Evolutionary conservation across 35 echinoderm and acorn worm genomes (phyloP).

Genomic region (Anneissia japonica): DNA sequence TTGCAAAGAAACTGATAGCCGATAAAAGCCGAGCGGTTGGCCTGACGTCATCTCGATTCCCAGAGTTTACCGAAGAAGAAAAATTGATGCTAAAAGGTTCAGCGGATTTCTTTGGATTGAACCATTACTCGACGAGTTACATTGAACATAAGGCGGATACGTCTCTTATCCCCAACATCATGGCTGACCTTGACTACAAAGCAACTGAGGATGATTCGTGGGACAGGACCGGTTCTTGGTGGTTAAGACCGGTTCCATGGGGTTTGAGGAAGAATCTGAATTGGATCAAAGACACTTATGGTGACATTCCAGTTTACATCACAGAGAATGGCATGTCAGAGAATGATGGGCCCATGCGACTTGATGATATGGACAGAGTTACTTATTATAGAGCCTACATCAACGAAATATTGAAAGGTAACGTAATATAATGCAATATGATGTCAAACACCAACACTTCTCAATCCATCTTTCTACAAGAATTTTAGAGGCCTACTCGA

Average conservation of each 20-base stretch:
- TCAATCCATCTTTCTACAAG: no score
- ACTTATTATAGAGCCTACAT: constrained; percentile 74
- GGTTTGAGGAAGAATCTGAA: constrained; percentile 56
- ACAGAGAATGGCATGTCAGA: constrained; percentile 93
- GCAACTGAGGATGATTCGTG: constrained; percentile 24
- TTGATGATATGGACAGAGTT: constrained; percentile 49
- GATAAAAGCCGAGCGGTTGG: constrained; percentile 33
- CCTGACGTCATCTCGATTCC: constrained; percentile 38
- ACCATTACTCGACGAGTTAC: constrained; percentile 62
- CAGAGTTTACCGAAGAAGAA: constrained; percentile 61
- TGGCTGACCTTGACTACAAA: constrained; percentile 40
- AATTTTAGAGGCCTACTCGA: no score
- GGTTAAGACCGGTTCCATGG: constrained; percentile 74
- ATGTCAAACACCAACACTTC: no score
- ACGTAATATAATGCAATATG: no score
- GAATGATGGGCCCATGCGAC: constrained; percentile 37
- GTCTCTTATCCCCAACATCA: constrained; percentile 38
- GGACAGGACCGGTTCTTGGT: constrained; percentile 42
- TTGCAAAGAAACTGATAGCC: constrained; percentile 47
- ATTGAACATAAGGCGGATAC: constrained; percentile 13
- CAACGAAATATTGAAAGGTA: constrained; percentile 92
- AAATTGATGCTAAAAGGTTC: constrained; percentile 42
- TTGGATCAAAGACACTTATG: constrained; percentile 74
- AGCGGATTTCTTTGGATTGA: constrained; percentile 70
- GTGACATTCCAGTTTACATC: constrained; percentile 73